A percentile compares a stretch with the other conserved stretches of the same genome.
These are phyloP conservation scores for Cathartes aura DNA, from an alignment of 2,113 vertebrate species.

Conservation along the genomic window DNA sequence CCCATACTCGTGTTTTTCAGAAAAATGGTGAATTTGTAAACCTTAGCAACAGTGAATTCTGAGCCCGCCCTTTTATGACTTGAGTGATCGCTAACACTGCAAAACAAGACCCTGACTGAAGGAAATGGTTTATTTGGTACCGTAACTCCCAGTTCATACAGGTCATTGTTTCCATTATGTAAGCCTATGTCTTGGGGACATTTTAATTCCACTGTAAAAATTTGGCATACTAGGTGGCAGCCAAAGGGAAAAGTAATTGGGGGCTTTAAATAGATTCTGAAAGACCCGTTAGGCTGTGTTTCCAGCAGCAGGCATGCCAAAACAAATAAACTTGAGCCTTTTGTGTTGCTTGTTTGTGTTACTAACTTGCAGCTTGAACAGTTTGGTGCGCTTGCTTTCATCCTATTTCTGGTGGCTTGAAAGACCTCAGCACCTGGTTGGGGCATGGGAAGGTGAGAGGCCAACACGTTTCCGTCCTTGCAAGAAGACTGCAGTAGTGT, in stretches of 20 bases:
- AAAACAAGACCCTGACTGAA: neutral
- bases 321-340: neutral
- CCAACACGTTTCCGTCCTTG: fast-evolving
- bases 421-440: neutral
- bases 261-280: neutral
- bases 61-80: neutral
- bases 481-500: fast-evolving
- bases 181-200: neutral
- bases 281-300: neutral
- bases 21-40: neutral
- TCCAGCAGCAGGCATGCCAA: neutral
- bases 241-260: neutral
- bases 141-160: neutral
- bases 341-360: neutral
- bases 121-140: neutral
- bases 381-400: too few species aligned
- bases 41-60: neutral
- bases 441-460: neutral
- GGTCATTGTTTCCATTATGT: neutral
- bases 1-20: neutral
- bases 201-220: neutral
- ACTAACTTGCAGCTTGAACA: neutral
- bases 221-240: neutral
- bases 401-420: neutral
- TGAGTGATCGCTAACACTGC: fast-evolving